A percentile compares a stretch with the other conserved stretches of the same genome.
These are phyloP conservation scores for Caenorhabditis panamensis DNA, from an alignment of 2,888 invertebrate species.

Conservation along the genomic window DNA sequence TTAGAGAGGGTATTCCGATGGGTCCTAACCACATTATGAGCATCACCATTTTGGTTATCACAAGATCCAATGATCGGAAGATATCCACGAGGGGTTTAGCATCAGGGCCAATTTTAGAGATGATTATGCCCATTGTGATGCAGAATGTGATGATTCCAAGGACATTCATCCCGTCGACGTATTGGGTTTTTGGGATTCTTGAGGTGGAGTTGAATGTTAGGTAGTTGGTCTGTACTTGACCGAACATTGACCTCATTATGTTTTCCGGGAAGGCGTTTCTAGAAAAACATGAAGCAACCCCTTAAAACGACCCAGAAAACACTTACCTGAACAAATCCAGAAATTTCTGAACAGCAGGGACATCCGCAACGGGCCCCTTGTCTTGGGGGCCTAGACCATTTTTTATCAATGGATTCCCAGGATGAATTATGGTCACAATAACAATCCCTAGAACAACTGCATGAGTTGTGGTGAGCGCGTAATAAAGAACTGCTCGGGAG, in stretches of 20 bases:
- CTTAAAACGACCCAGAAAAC: not conserved
- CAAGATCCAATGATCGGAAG: slow-evolving; percentile 90
- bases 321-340: slow-evolving; percentile 92
- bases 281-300: slow-evolving; percentile 70
- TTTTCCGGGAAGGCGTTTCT: slow-evolving; percentile 94
- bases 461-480: slow-evolving; percentile 85
- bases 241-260: slow-evolving; percentile 87
- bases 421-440: slow-evolving; percentile 85
- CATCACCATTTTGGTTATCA: slow-evolving; percentile 92
- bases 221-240: slow-evolving; percentile 73
- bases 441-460: slow-evolving; percentile 85
- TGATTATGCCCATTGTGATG: slow-evolving; percentile 89
- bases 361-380: slow-evolving; percentile 39
- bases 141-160: slow-evolving; percentile 85
- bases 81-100: slow-evolving; percentile 89
- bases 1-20: slow-evolving; percentile 86
- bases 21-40: slow-evolving; percentile 92
- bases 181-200: slow-evolving; percentile 35
- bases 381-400: slow-evolving; percentile 34
- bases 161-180: slow-evolving; percentile 12
- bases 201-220: too few relatives aligned
- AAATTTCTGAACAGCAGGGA: slow-evolving; percentile 86
- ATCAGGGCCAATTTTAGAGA: slow-evolving; percentile 90
- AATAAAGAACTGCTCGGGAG: slow-evolving; percentile 85
- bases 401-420: slow-evolving; percentile 84